phyloP scores from a whole-genome alignment of 23 tunicate species.

The Corella eumyota region DNA sequence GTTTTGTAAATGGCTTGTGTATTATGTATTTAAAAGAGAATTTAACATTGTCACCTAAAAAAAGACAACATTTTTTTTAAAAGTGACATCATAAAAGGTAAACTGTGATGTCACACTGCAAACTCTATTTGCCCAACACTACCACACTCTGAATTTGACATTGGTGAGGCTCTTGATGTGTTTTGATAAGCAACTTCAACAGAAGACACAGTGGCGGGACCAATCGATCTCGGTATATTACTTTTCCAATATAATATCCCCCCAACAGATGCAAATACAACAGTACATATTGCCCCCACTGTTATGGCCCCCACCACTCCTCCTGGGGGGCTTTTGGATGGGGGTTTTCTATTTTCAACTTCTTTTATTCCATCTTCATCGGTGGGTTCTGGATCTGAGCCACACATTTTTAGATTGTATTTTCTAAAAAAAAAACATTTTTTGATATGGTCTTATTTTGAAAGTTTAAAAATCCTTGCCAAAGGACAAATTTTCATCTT shows the following conservation, averaged over 20 bases:
- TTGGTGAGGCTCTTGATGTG: constrained; percentile 22
- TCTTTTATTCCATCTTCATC: neutral
- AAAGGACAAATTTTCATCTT: too few relatives aligned
- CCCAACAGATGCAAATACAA: constrained; percentile 37
- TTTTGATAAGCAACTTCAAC: constrained; percentile 36
- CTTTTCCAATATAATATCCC: constrained; percentile 58
- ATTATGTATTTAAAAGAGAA: too few relatives aligned
- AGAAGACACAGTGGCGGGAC: constrained; percentile 40
- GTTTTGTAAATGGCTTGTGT: too few relatives aligned
- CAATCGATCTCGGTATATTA: constrained; percentile 28
- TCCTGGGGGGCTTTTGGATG: constrained; percentile 2
- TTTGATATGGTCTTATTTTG: too few relatives aligned
- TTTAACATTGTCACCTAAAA: too few relatives aligned
- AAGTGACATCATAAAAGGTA: too few relatives aligned
- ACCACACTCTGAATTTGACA: constrained; percentile 48
- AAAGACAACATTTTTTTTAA: too few relatives aligned
- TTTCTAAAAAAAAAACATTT: constrained; percentile 10
- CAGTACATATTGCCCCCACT: constrained; percentile 47
- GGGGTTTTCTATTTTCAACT: neutral
- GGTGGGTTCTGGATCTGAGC: neutral
- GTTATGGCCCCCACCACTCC: constrained; percentile 52
- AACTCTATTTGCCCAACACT: constrained; percentile 65
- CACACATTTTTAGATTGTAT: constrained; percentile 23
- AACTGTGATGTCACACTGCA: constrained; percentile 9
- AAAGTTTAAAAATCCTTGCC: too few relatives aligned